phyloP scores from a whole-genome alignment of 2,113 vertebrate genomes.

The Daboia siamensis region DNA sequence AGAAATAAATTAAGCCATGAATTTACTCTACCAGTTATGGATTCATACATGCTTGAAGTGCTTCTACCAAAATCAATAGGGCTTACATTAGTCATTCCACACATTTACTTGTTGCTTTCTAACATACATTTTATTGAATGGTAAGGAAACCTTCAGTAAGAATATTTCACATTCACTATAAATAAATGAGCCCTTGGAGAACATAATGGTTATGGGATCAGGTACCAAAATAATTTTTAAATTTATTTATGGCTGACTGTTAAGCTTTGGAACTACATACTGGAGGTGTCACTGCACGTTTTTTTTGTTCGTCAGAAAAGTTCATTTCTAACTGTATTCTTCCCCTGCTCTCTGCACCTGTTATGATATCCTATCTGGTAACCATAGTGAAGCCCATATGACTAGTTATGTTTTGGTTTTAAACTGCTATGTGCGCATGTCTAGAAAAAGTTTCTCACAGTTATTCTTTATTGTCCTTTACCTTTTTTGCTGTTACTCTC shows the following conservation, averaged over 20 bases:
- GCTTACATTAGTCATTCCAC: neutral
- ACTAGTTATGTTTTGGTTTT: too few species aligned
- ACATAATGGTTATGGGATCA: neutral
- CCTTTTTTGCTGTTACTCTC: too few species aligned
- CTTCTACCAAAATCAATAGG: neutral
- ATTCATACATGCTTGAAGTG: neutral
- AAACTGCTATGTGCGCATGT: too few species aligned
- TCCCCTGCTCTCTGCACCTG: too few species aligned
- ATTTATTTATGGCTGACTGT: neutral
- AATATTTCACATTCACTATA: neutral
- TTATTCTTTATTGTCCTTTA: too few species aligned
- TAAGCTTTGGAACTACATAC: neutral
- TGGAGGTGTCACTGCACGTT: too few species aligned
- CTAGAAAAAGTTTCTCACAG: too few species aligned
- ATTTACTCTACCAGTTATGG: neutral
- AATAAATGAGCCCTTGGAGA: slow-evolving; percentile 43
- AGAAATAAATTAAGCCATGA: neutral
- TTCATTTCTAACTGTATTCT: too few species aligned
- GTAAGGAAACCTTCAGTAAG: neutral
- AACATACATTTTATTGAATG: neutral
- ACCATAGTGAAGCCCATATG: too few species aligned
- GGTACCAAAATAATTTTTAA: neutral
- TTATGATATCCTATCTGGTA: too few species aligned
- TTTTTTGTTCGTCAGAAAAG: too few species aligned
- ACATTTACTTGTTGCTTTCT: neutral